These are phyloP conservation scores for Heliconius himera DNA, from an alignment of 1,140 invertebrate genomes.

Conservation along the genomic window DNA sequence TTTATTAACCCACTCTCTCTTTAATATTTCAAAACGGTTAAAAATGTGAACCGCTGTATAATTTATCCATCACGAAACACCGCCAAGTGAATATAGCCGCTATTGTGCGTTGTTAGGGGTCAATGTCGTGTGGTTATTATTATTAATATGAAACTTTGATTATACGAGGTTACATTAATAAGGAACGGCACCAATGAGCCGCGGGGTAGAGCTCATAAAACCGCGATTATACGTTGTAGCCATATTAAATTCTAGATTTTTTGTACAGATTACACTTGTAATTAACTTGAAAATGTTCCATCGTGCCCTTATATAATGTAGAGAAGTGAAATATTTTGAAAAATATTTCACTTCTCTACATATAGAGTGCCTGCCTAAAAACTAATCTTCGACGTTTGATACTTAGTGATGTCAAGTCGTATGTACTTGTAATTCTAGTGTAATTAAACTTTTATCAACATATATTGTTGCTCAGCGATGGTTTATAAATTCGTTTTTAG, in stretches of 20 bases:
- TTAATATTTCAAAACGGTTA: constrained; percentile 27
- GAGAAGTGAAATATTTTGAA: not conserved
- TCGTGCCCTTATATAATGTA: not conserved
- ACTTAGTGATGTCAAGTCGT: no score
- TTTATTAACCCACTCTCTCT: constrained; percentile 19
- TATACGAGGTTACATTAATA: constrained; percentile 25
- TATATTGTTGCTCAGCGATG: no score
- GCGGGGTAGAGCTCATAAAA: constrained; percentile 26
- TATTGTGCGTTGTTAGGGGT: not conserved
- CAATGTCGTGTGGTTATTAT: not conserved
- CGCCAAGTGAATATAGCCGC: not conserved
- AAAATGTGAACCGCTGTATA: constrained; percentile 18
- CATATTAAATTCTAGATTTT: constrained; percentile 22
- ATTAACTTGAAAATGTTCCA: constrained; percentile 21
- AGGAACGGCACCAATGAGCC: constrained; percentile 22
- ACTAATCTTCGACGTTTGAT: no score
- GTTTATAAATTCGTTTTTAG: no score
- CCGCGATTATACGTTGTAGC: constrained; percentile 27
- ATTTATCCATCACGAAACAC: constrained; percentile 2
- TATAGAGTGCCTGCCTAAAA: no score
- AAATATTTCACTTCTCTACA: no score
- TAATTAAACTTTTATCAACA: no score
- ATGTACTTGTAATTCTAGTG: no score
- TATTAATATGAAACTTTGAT: constrained; percentile 32
- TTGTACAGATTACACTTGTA: constrained; percentile 7